Base-by-base conservation (phyloP, 2,888 invertebrate genomes). In the Dexiosoma caninum region DNA sequence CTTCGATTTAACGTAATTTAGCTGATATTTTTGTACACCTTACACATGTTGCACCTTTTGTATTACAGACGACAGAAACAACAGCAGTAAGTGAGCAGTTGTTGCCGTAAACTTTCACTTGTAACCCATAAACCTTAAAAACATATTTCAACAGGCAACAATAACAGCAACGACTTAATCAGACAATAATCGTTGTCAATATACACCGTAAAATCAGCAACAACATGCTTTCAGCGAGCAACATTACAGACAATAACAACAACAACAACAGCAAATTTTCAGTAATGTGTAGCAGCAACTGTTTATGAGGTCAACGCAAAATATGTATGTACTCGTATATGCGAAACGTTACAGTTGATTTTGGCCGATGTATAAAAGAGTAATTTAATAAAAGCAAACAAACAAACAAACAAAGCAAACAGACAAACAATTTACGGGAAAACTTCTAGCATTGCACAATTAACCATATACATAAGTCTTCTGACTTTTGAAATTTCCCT, bases 71-170 rank as follows among this genome's bases (percentile, higher is more conserved):
- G 9, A 57, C 32, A 19, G 19, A 37, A 32, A 55, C 5, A 9
- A n/a, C 67, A 64, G 37, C 4, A 57, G 6, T 8, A 4, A 57
- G 35, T n/a, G 40, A 19, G 9, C 16, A 14, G n/a, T n/a, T n/a
- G n/a, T n/a, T n/a, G 27, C 16, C 62, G 42, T 74, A 72, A 81
- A 81, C 81, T 81, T 81, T 81, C 81, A 81, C 81, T 81, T 81
- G 81, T 77, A 81, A 81, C 81, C 81, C 81, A 81, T 77, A 81
- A 81, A 81, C 81, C 81, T 72, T 72, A 74, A 81, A 57, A 77
- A 44, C n/a, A 12, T 49, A 23, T 66, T 40, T 35, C 32, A 9
- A 32, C 10, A 44, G 12, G 1, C 42, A 51, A 49, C 69, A 46
- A 55, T 42, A 37, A 21, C 53, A 44, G 55, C 46, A 57, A 46